These are phyloP conservation scores for Incurvaria masculella DNA, from an alignment of 2,888 invertebrate genomes.

Conservation along the genomic window DNA sequence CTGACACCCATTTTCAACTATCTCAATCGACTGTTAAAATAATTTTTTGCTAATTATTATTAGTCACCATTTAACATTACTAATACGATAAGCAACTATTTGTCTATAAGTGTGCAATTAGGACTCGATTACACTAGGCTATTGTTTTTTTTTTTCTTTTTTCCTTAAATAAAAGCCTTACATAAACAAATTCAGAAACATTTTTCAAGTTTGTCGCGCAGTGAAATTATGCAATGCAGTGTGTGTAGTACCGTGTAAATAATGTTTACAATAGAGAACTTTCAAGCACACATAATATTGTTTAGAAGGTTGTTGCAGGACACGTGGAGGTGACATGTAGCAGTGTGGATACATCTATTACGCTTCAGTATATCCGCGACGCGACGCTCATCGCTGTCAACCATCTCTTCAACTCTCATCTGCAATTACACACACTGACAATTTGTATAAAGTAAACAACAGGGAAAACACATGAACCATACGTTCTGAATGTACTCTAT, in stretches of 20 bases:
- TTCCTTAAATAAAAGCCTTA: neutral
- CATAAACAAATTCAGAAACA: neutral
- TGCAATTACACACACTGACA: slow-evolving; percentile 25
- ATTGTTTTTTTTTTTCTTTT: neutral
- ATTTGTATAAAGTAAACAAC: neutral
- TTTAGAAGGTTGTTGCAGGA: neutral
- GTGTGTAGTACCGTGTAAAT: neutral
- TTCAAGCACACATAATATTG: neutral
- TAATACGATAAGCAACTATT: neutral
- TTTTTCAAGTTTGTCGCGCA: too few species aligned
- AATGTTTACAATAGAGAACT: neutral
- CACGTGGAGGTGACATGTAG: neutral
- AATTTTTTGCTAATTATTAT: neutral
- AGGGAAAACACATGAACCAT: neutral
- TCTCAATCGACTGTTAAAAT: too few species aligned
- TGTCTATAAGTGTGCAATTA: neutral
- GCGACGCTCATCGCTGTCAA: slow-evolving; percentile 34
- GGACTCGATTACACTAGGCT: neutral
- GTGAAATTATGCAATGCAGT: neutral
- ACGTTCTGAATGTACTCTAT: slow-evolving; percentile 6
- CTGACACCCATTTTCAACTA: too few species aligned
- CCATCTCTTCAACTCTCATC: slow-evolving; percentile 56
- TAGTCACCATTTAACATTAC: neutral
- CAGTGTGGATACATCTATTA: slow-evolving; percentile 43
- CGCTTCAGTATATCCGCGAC: slow-evolving; percentile 48